phyloP scores from a whole-genome alignment of 1,140 invertebrate species.

The Drosophila ogumai region DNA sequence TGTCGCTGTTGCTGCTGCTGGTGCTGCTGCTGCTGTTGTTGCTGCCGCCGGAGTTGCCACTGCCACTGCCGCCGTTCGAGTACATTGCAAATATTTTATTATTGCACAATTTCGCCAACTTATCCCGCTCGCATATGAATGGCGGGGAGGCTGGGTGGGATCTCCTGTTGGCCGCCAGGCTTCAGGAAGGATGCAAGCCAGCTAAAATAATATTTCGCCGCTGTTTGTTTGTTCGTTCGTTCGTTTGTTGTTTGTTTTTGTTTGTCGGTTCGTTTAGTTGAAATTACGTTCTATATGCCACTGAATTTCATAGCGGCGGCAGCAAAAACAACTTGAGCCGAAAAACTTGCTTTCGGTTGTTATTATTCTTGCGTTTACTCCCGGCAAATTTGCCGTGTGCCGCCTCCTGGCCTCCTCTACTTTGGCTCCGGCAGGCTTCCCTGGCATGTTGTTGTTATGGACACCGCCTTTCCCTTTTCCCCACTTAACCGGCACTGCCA shows the following conservation, averaged over 20 bases:
- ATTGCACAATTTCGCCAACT: slow-evolving; percentile 81
- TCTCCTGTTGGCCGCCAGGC: slow-evolving; percentile 56
- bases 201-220: slow-evolving; percentile 82
- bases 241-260: slow-evolving; percentile 67
- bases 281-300: slow-evolving; percentile 83
- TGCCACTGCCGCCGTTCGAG: slow-evolving; percentile 54
- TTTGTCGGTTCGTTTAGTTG: slow-evolving; percentile 82
- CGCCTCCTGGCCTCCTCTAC: slow-evolving; percentile 50
- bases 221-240: slow-evolving; percentile 42
- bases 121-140: slow-evolving; percentile 72
- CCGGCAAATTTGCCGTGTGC: slow-evolving; percentile 81
- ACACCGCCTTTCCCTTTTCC: slow-evolving; percentile 37
- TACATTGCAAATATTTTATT: slow-evolving; percentile 84
- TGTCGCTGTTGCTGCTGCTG: slow-evolving; percentile 16
- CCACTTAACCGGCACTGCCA: slow-evolving; percentile 35
- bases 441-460: slow-evolving; percentile 56
- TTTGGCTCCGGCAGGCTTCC: slow-evolving; percentile 2
- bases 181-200: slow-evolving; percentile 79
- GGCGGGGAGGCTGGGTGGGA: neutral
- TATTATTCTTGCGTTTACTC: slow-evolving; percentile 82
- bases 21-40: slow-evolving; percentile 13
- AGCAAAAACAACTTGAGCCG: slow-evolving; percentile 63
- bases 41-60: slow-evolving; percentile 12
- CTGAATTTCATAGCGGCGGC: slow-evolving; percentile 76
- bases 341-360: slow-evolving; percentile 82